phyloP scores from a whole-genome alignment of 2,797 vertebrate genomes.

The Mus spretus region DNA sequence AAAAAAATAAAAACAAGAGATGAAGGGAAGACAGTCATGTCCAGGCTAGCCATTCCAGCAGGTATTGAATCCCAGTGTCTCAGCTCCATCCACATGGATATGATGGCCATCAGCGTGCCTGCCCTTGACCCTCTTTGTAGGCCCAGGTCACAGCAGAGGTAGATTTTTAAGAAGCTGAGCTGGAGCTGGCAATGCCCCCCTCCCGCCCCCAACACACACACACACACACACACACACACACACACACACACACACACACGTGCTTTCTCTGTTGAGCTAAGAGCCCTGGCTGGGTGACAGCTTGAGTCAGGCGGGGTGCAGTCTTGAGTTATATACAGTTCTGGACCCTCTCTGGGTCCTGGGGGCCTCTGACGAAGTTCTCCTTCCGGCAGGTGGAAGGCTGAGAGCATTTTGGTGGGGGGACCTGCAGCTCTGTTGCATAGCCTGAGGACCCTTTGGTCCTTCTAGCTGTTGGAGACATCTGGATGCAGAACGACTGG shows the following conservation, averaged over 20 bases:
- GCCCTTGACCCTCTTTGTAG: background rate
- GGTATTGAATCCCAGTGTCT: background rate
- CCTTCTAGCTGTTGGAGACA: background rate
- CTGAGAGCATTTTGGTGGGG: background rate
- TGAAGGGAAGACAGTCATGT: background rate
- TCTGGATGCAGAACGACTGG: background rate
- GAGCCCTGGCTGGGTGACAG: background rate
- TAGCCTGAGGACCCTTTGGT: background rate
- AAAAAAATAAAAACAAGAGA: background rate
- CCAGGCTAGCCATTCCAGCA: background rate
- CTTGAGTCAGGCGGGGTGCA: background rate
- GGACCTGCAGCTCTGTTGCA: background rate
- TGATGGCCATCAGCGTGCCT: background rate
- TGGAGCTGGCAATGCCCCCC: background rate
- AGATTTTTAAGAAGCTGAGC: conserved; percentile 31
- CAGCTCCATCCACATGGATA: background rate
- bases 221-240: too few species aligned
- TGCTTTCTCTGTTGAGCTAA: conserved; percentile 16
- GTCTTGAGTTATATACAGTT: background rate
- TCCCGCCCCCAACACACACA: too few species aligned
- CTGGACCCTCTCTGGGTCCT: conserved; percentile 13
- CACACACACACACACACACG: background rate
- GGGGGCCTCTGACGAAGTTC: background rate
- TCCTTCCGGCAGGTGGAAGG: background rate
- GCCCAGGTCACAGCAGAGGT: background rate